phyloP scores from a whole-genome alignment of 2,888 invertebrate species.

The Bombylius discolor region DNA sequence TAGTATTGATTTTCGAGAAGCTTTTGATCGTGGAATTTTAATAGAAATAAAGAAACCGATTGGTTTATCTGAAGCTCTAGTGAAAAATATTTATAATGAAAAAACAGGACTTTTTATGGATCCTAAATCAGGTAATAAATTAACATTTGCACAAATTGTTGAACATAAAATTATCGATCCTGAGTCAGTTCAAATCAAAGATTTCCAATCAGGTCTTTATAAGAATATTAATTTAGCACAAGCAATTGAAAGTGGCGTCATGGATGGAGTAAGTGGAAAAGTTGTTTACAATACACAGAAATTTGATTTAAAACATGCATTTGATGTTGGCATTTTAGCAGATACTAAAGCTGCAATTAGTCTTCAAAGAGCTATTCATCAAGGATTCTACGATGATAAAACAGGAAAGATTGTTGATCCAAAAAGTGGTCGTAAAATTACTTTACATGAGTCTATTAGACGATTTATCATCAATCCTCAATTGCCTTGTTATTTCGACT shows the following conservation, averaged over 20 bases:
- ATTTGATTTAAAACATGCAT: slow-evolving; percentile 61
- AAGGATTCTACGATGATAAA: slow-evolving; percentile 69
- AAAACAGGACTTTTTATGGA: slow-evolving; percentile 70
- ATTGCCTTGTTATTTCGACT: slow-evolving; percentile 69
- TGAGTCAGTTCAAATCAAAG: slow-evolving; percentile 69
- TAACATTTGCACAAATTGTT: slow-evolving; percentile 73
- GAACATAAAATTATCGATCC: slow-evolving; percentile 69
- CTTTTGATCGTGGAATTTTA: slow-evolving; percentile 69
- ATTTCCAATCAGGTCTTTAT: slow-evolving; percentile 60
- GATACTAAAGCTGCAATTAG: slow-evolving; percentile 73
- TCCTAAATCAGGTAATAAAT: slow-evolving; percentile 61
- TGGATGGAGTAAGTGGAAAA: slow-evolving; percentile 56
- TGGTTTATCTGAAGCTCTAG: slow-evolving; percentile 66
- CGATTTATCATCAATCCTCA: slow-evolving; percentile 68
- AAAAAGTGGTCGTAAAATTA: slow-evolving; percentile 61
- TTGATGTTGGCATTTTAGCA: slow-evolving; percentile 63
- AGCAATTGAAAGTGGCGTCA: slow-evolving; percentile 61
- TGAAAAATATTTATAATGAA: slow-evolving; percentile 67
- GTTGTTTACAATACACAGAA: slow-evolving; percentile 50
- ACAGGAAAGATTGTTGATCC: slow-evolving; percentile 75
- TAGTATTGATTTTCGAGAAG: slow-evolving; percentile 66
- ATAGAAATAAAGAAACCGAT: slow-evolving; percentile 72
- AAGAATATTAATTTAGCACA: slow-evolving; percentile 65
- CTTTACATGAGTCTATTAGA: slow-evolving; percentile 71
- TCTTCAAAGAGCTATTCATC: slow-evolving; percentile 70